Evolutionary conservation across 2,888 invertebrate genomes (phyloP).

Genomic region (Endotricha flammealis): DNA sequence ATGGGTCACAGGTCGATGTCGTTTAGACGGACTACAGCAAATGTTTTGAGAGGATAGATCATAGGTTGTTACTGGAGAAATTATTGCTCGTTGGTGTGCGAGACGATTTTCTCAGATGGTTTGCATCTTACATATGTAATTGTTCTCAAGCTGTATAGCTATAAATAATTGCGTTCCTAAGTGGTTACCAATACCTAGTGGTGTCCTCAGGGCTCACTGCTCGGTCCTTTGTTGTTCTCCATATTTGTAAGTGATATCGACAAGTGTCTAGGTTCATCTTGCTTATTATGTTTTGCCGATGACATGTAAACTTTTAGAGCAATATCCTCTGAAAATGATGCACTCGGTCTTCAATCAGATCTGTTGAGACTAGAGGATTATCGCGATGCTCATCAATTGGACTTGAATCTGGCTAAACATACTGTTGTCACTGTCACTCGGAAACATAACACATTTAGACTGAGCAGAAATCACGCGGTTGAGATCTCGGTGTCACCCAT

Average conservation of each 20-base stretch:
- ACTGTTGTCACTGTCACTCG: background rate
- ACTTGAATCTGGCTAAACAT: slow-evolving; percentile 4
- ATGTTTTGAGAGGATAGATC: slow-evolving; percentile 11
- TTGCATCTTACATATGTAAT: slow-evolving; percentile 2
- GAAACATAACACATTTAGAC: background rate
- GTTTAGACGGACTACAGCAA: slow-evolving; percentile 7
- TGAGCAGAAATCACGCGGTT: background rate
- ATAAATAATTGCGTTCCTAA: no score
- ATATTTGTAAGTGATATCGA: no score
- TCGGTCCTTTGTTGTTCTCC: slow-evolving; percentile 5
- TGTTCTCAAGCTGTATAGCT: no score
- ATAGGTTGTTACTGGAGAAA: slow-evolving; percentile 4
- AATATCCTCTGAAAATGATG: background rate
- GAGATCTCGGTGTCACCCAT: slow-evolving; percentile 6
- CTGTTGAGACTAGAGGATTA: slow-evolving; percentile 1
- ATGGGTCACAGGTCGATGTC: background rate
- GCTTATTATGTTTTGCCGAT: no score
- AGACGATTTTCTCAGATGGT: slow-evolving; percentile 7
- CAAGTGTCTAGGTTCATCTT: no score
- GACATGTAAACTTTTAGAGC: slow-evolving; percentile 6
- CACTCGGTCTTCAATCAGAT: slow-evolving; percentile 3
- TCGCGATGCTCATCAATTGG: slow-evolving; percentile 1
- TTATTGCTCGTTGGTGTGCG: slow-evolving; percentile 1
- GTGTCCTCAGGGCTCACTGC: slow-evolving; percentile 5
- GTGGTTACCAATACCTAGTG: slow-evolving; percentile 2